Evolutionary conservation across 2,797 vertebrate species (phyloP), one percentile per base, ranked within the genome.

Genomic region (Sebastes baramenuke): DNA sequence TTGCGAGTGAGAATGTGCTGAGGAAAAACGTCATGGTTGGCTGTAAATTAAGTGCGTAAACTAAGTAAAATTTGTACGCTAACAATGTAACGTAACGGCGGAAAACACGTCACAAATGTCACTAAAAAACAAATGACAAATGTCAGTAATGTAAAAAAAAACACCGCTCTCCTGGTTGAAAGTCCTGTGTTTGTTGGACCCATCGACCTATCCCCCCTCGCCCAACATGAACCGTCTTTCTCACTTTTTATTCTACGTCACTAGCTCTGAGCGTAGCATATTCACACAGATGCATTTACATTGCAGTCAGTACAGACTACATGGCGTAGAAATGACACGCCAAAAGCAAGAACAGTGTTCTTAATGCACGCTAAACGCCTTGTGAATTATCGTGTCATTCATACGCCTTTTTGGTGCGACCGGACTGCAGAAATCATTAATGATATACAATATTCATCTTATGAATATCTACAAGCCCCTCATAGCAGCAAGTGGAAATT

Each of bases 371-470:
- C 16, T 49, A 49, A 49, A 49, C 0, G 46, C 46, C 1, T 46
- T 1, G 42, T 8, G 42, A 46, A 46, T 46, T 46, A 46, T 46
- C 4, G 20, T 52, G 49, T n/a, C n/a, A n/a, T 54, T 54, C 49
- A 54, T 22, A 22, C 16, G 49, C n/a, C 9, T n/a, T 54, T 22
- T 54, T 54, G 0, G 16, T 22, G 46, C 3, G 8, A 49, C 18
- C 8, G 1, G 18, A 8, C 20, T 58, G 12, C 27, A 66, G 62
- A 81, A 60, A 82, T 56, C n/a, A 29, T 13, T 13, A 34, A 79
- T 69, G 14, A 74, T 77, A 76, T 61, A 36, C 64, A 52, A 73
- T 74, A 87, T 82, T 83, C 18, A 80, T 68, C 61, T 72, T 52
- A 55, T 67, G 52, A 71, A 70, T 71, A 74, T 27, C 46, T 79